Percentiles rank a stretch among this genome's conserved stretches.
Conservation (phyloP, 2,797 vertebrate genomes). For the Myotis myotis region DNA sequence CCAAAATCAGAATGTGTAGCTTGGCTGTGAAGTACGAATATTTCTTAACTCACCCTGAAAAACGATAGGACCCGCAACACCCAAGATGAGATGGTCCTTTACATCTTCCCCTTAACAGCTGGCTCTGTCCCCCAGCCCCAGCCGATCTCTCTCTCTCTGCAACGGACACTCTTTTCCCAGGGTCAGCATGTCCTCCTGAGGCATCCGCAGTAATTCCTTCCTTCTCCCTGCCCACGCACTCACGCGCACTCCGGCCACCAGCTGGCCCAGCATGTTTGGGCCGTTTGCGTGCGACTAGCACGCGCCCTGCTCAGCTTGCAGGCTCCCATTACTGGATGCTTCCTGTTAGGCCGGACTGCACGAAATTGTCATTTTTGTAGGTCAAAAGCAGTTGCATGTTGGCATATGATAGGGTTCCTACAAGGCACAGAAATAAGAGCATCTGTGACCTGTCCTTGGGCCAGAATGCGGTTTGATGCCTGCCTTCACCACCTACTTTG, state of each 20-base stretch:
- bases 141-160: neutral
- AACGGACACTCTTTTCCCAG: neutral
- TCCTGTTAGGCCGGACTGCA: rapidly evolving
- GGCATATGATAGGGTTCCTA: neutral
- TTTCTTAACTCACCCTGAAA: neutral
- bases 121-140: rapidly evolving
- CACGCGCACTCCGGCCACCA: rapidly evolving
- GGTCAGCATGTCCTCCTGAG: neutral
- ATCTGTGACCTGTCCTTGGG: rapidly evolving
- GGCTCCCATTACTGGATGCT: rapidly evolving
- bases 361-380: rapidly evolving
- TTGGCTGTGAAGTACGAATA: rapidly evolving
- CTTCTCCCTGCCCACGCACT: neutral
- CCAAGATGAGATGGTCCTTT: neutral
- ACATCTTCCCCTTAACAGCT: neutral
- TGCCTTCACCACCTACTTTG: neutral
- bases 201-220: neutral
- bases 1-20: rapidly evolving
- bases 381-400: rapidly evolving
- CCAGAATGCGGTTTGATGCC: rapidly evolving
- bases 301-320: rapidly evolving
- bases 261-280: rapidly evolving
- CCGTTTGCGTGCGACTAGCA: rapidly evolving
- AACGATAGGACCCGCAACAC: rapidly evolving
- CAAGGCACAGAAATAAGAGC: neutral